phyloP scores from a whole-genome alignment of 1,140 invertebrate genomes.

The Bombus consobrinus region DNA sequence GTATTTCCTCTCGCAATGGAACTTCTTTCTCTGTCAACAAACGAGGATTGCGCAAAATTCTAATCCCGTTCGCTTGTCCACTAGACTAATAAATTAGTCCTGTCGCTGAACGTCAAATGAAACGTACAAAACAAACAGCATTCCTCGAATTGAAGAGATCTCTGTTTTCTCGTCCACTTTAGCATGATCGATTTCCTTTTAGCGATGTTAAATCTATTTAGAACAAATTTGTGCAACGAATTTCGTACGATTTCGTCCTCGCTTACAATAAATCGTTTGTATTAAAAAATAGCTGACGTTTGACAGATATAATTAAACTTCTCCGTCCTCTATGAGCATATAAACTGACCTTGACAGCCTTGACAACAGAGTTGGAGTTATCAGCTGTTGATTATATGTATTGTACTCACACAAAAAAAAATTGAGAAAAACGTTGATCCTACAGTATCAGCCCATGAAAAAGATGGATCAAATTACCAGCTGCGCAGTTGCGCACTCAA shows the following conservation, averaged over 20 bases:
- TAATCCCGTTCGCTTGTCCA: not conserved
- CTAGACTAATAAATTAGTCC: not conserved
- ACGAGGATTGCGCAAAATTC: not conserved
- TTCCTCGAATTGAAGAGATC: not conserved
- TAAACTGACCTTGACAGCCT: not conserved
- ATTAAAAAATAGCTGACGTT: slow-evolving; percentile 5
- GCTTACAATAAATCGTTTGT: not conserved
- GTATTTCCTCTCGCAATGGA: not conserved
- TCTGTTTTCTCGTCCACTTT: not conserved
- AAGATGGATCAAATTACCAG: too few relatives aligned
- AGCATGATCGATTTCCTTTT: not conserved
- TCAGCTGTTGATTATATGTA: too few relatives aligned
- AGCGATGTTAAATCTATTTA: not conserved
- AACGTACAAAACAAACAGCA: not conserved
- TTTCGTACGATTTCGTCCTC: not conserved
- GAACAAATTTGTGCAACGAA: not conserved
- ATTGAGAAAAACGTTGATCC: too few relatives aligned
- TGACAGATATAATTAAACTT: not conserved
- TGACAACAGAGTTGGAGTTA: too few relatives aligned
- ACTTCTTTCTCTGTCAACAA: not conserved
- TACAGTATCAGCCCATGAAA: too few relatives aligned
- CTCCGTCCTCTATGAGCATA: not conserved
- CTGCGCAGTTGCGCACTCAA: too few relatives aligned
- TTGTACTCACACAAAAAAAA: too few relatives aligned
- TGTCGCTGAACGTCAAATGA: not conserved